Base-by-base conservation (phyloP, 2,888 invertebrate species). In the Elegia similella region DNA sequence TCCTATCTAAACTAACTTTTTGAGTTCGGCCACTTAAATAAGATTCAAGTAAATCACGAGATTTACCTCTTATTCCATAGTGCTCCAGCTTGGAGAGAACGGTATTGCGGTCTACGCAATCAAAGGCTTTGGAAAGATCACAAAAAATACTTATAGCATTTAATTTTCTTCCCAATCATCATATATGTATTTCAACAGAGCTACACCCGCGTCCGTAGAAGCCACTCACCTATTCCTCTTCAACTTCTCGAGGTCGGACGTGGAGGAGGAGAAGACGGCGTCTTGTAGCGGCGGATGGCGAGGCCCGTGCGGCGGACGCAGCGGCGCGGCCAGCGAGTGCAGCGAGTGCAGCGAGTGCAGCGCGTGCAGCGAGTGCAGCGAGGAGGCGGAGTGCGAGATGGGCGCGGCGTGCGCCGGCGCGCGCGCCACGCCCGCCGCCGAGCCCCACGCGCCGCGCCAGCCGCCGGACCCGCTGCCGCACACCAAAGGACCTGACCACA, bases 171-270 rank as follows among this genome's bases (percentile, higher is more conserved):
- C n/a, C n/a, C n/a, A n/a, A n/a, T n/a, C n/a, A n/a, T n/a, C n/a
- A n/a, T n/a, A n/a, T n/a, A n/a, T n/a, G n/a, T n/a, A n/a, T n/a
- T n/a, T n/a, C n/a, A n/a, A n/a, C n/a, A n/a, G n/a, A n/a, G n/a
- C n/a, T n/a, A n/a, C n/a, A n/a, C n/a, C n/a, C n/a, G n/a, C n/a
- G n/a, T n/a, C n/a, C n/a, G n/a, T 23, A 23, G 2, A 23, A 23
- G 2, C 23, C 2, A 23, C 15, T n/a, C 16, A 80, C 84, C 78
- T 79, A 67, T 78, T 81, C 58, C 85, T 65, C 66, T 82, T 80
- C 38, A 87, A 76, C 42, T 77, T 76, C 73, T 84, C 84, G 29
- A 89, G 69, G 62, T 88, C 87, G 0, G 87, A 82, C 0, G 88
- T 86, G 67, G 87, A 87, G 58, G 83, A 73, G 12, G 76, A 75